Conservation (phyloP, 2,797 vertebrate species). For the Spatula versicolor region DNA sequence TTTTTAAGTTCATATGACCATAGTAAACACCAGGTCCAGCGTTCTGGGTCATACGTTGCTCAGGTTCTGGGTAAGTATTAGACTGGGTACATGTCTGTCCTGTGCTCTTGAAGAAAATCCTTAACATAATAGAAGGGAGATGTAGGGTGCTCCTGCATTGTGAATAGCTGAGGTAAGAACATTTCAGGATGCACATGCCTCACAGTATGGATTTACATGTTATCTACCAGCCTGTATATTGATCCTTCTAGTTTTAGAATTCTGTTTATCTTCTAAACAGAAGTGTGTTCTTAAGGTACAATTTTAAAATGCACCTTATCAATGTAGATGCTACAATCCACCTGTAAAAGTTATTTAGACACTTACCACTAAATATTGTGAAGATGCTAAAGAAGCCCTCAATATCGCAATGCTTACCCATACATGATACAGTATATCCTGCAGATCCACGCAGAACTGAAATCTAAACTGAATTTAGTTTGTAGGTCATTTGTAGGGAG, state of each 20-base stretch:
- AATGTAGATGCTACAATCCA: neutral
- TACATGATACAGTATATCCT: neutral
- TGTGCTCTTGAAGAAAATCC: neutral
- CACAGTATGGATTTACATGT: neutral
- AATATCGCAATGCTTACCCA: neutral
- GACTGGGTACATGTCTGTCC: rapidly evolving
- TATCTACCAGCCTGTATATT: neutral
- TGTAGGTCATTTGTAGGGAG: neutral
- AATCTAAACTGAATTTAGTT: neutral
- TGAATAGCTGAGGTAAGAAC: neutral
- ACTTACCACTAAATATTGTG: neutral
- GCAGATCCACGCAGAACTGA: neutral
- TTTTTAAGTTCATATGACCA: neutral
- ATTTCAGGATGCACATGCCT: neutral
- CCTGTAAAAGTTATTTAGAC: neutral
- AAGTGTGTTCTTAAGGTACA: neutral
- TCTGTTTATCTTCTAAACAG: neutral
- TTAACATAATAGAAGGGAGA: neutral
- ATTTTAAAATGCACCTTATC: neutral
- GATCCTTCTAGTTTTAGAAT: neutral
- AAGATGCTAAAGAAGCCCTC: neutral
- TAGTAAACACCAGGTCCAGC: neutral
- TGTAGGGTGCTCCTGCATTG: neutral
- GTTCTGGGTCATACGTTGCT: neutral
- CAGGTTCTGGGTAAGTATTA: neutral